A percentile compares a stretch with the other conserved stretches of the same genome.
Evolutionary conservation across 2,113 vertebrate species (phyloP).

Genomic region (Charadrius vociferus): DNA sequence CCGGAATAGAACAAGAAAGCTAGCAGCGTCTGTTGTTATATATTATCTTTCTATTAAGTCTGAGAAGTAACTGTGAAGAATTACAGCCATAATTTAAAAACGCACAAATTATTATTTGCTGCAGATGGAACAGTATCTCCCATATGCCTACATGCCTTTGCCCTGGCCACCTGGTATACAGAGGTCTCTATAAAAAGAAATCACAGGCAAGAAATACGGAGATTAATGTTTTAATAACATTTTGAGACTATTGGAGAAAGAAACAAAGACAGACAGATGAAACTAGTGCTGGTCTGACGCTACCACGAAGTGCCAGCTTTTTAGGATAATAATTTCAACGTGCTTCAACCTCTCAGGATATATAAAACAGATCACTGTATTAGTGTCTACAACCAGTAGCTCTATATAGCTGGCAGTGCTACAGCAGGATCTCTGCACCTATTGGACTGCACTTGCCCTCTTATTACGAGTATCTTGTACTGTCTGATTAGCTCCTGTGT

Average conservation of each 20-base stretch:
- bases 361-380: slow-evolving; percentile 62
- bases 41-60: slow-evolving; percentile 20
- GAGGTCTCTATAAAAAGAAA: slow-evolving; percentile 43
- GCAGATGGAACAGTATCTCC: slow-evolving; percentile 38
- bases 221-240: neutral
- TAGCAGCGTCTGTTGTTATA: neutral
- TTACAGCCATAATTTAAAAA: slow-evolving; percentile 30
- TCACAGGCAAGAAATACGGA: slow-evolving; percentile 20
- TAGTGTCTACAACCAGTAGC: slow-evolving; percentile 46
- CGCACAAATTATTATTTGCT: slow-evolving; percentile 39
- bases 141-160: slow-evolving; percentile 31
- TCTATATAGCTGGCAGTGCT: slow-evolving; percentile 14
- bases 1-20: slow-evolving; percentile 15
- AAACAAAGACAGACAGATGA: neutral
- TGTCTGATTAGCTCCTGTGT: slow-evolving; percentile 20
- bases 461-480: slow-evolving; percentile 17
- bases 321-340: slow-evolving; percentile 42
- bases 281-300: neutral
- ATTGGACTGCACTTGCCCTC: slow-evolving; percentile 41
- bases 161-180: slow-evolving; percentile 7
- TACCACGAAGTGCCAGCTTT: neutral
- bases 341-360: slow-evolving; percentile 58
- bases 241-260: neutral
- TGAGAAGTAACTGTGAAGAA: slow-evolving; percentile 40
- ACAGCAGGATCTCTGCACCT: slow-evolving; percentile 37